Base-by-base conservation (phyloP, 1,140 invertebrate genomes). In the Ptiloglossa arizonensis region DNA sequence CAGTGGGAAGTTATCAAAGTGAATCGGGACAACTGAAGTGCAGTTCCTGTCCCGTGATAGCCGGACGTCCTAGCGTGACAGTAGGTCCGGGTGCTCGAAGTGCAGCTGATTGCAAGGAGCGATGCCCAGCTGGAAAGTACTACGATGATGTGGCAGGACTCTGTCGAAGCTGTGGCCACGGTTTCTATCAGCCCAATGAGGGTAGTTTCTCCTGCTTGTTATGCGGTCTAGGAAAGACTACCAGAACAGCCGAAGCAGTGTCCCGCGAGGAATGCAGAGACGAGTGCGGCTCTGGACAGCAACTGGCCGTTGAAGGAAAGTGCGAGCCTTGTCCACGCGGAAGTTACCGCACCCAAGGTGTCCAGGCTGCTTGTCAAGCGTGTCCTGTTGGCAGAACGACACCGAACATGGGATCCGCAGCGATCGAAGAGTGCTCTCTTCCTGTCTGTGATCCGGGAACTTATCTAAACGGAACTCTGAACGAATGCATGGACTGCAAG, bases 281-380 rank as follows among this genome's bases (percentile, higher is more conserved):
- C 87, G 97, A 98, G 89, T 99, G 98, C 92, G 96, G 95, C 22
- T 97, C 96, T 73, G 98, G 96, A 9, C 96, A 97, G 90, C 98
- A 99, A 89, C 91, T 99, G 75, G 96, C 95, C 50, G 93, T 95
- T 41, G 97, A 97, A 87, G 98, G 98, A 19, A 96, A 96, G 59
- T 99, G 98, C 90, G 97, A 98, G 86, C 95, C 97, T 1, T 99
- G 98, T 90, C 97, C 97, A 0, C 93, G 96, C 57, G 98, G 98
- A 72, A 97, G 96, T 0, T 99, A 97, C 91, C 94, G 98, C 52
- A 96, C 96, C 0, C 96, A 96, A 88, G 98, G 97, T 5, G 94
- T 97, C 0, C 96, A 98, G 81, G 96, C 97, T 0, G 95, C 97
- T 3, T 99, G 98, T 86, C 94, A 96, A 22, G 93, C 95, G 15